These are phyloP conservation scores for Drosophila pruinosa DNA, from an alignment of 1,140 invertebrate genomes.

Conservation along the genomic window DNA sequence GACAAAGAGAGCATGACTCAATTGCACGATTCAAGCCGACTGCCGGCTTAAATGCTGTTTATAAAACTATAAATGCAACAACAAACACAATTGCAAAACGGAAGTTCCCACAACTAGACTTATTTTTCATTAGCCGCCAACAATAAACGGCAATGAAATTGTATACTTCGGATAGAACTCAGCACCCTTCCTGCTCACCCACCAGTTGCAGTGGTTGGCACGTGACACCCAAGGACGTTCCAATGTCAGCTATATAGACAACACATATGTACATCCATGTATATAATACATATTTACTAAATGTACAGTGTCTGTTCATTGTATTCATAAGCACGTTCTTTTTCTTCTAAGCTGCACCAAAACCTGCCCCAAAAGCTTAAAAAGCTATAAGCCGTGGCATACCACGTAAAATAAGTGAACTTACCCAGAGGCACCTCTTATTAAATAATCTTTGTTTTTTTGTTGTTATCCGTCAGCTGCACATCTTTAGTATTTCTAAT, in stretches of 20 bases:
- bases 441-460: too few species aligned
- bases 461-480: too few species aligned
- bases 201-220: conserved; percentile 42
- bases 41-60: conserved; percentile 9
- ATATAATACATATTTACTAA: conserved; percentile 1
- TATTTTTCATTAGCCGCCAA: conserved; percentile 34
- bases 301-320: neutral
- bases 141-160: conserved; percentile 56
- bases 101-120: conserved; percentile 55
- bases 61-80: conserved; percentile 40
- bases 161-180: conserved; percentile 22
- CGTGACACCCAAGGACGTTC: conserved; percentile 68
- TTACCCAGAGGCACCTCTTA: too few species aligned
- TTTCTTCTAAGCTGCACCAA: conserved; percentile 25
- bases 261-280: neutral
- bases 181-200: conserved; percentile 8
- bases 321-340: conserved; percentile 21
- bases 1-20: conserved; percentile 14
- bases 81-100: conserved; percentile 31
- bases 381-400: neutral
- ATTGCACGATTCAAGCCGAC: conserved; percentile 10
- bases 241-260: conserved; percentile 54
- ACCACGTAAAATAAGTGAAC: conserved; percentile 17
- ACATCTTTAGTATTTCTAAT: too few species aligned
- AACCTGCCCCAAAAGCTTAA: conserved; percentile 29